Conservation (phyloP, 1,140 invertebrate genomes). For the Bombus cullumanus region DNA sequence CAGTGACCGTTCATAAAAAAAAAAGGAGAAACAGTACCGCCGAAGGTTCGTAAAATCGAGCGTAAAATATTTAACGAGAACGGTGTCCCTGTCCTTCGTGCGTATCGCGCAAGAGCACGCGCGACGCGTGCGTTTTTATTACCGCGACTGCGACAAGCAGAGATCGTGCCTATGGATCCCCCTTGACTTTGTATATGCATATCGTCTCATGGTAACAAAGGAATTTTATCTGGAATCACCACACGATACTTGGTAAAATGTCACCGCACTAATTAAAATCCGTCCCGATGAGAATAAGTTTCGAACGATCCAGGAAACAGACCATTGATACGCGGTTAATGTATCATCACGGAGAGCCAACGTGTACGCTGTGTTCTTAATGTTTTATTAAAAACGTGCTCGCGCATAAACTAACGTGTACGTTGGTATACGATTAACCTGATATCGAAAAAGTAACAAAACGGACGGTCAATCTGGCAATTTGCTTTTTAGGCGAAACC, state of each 20-base stretch:
- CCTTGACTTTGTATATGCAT: neutral
- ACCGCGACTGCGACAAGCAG: neutral
- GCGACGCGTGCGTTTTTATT: constrained; percentile 46
- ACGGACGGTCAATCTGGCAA: no score
- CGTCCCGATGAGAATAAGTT: neutral
- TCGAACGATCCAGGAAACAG: neutral
- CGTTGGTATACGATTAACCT: neutral
- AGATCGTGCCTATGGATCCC: constrained; percentile 21
- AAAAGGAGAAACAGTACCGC: constrained; percentile 27
- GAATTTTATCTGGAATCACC: constrained; percentile 9
- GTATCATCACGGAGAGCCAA: neutral
- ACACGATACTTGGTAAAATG: neutral
- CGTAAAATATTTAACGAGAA: constrained; percentile 67
- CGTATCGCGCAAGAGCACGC: constrained; percentile 33
- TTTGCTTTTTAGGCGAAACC: neutral
- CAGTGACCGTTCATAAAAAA: constrained; percentile 47
- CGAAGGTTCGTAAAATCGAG: constrained; percentile 53
- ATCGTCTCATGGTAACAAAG: neutral
- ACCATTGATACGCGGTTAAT: neutral
- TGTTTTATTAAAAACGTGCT: neutral
- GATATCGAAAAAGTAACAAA: neutral
- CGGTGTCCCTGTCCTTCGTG: constrained; percentile 35
- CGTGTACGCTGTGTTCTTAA: neutral
- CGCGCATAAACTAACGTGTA: neutral
- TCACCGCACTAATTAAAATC: constrained; percentile 9